phyloP scores from a whole-genome alignment of 2,888 invertebrate species.

The Eristalis tenax region DNA sequence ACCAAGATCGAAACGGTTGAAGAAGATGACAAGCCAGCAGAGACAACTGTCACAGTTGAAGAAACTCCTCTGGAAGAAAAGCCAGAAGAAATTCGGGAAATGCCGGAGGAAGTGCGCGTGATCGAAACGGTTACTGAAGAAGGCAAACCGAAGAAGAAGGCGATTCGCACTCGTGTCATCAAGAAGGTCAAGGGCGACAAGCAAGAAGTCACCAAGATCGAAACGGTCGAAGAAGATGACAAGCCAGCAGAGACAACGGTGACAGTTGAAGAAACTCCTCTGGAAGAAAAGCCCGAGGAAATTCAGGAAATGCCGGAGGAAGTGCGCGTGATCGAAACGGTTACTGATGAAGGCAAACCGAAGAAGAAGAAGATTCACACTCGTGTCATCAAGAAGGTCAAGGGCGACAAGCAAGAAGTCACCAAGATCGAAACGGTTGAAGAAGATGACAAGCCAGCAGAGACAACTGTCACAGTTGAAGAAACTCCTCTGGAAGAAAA shows the following conservation, averaged over 20 bases:
- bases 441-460: constrained; percentile 13
- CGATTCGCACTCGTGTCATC: constrained; percentile 19
- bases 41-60: constrained; percentile 27
- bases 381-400: constrained; percentile 8
- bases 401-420: constrained; percentile 29
- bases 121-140: constrained; percentile 19
- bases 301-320: constrained; percentile 16
- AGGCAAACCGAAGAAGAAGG: constrained; percentile 20
- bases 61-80: constrained; percentile 22
- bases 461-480: constrained; percentile 6
- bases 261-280: constrained; percentile 17
- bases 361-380: constrained; percentile 25
- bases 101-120: constrained; percentile 22
- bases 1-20: constrained; percentile 32
- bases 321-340: constrained; percentile 6
- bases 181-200: constrained; percentile 16
- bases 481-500: constrained; percentile 7
- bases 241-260: neutral
- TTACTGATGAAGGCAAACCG: constrained; percentile 9
- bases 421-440: constrained; percentile 33
- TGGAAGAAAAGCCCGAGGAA: constrained; percentile 13
- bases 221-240: too few species aligned
- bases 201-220: too few species aligned
- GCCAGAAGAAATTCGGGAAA: constrained; percentile 21
- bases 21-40: constrained; percentile 18